Evolutionary conservation across 2,113 vertebrate species (phyloP).

Genomic region (Otocyon megalotis): DNA sequence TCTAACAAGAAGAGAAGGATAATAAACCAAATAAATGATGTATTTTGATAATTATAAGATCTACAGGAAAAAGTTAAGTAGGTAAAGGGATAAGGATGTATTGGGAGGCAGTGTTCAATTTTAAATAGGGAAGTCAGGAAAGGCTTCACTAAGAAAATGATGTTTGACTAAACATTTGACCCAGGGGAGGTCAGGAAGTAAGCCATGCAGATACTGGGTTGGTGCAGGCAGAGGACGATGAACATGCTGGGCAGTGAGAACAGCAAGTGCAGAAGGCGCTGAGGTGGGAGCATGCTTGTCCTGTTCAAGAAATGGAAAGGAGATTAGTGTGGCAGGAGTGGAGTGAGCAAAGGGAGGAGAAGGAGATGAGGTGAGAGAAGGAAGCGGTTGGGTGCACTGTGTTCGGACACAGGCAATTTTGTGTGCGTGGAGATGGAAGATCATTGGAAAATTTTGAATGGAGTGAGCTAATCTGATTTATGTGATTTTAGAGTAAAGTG

Average conservation of each 20-base stretch:
- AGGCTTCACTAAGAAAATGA: not conserved
- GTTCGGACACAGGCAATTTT: not conserved
- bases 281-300: not conserved
- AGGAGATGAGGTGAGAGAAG: not conserved
- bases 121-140: not conserved
- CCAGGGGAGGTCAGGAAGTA: not conserved
- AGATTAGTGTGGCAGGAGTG: not conserved
- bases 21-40: not conserved
- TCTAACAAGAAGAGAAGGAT: not conserved
- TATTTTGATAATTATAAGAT: not conserved
- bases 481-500: not conserved
- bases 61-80: not conserved
- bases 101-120: not conserved
- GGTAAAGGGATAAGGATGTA: not conserved
- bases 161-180: not conserved
- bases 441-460: not conserved
- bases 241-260: not conserved
- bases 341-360: not conserved
- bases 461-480: not conserved
- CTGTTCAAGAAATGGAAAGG: not conserved
- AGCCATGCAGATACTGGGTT: not conserved
- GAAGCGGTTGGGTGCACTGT: not conserved
- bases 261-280: not conserved
- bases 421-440: not conserved
- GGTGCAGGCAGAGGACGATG: rapidly evolving